A percentile compares a stretch with the other conserved stretches of the same genome.
These are phyloP conservation scores for Cyanoderma ruficeps DNA, from an alignment of 2,113 vertebrate species.

Conservation along the genomic window DNA sequence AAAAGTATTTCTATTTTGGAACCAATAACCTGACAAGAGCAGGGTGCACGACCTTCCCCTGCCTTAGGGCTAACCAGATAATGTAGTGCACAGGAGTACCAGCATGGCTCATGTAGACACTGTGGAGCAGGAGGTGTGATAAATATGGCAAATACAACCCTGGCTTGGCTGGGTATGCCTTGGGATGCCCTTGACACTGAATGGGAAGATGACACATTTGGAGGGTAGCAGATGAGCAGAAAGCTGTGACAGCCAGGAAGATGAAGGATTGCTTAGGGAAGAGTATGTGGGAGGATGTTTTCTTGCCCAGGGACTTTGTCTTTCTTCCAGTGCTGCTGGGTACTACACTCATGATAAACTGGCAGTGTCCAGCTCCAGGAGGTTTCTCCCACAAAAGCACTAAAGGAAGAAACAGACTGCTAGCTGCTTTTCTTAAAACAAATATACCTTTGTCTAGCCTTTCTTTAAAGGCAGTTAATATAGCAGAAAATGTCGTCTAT, in stretches of 20 bases:
- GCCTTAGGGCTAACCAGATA: neutral
- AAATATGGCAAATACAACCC: neutral
- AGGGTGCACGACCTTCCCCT: neutral
- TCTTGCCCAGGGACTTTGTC: neutral
- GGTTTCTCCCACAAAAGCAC: neutral
- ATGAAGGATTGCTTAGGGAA: neutral
- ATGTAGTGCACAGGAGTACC: neutral
- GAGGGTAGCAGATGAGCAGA: neutral
- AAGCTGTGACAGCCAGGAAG: neutral
- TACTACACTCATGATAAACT: neutral
- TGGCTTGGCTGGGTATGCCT: neutral
- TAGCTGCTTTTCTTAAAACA: neutral
- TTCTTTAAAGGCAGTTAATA: neutral
- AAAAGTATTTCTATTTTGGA: neutral
- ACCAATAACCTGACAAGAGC: neutral
- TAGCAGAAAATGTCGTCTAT: neutral
- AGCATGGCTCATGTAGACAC: neutral
- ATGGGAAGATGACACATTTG: fast-evolving
- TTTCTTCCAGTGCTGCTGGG: neutral
- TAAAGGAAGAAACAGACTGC: neutral
- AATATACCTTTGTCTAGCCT: neutral
- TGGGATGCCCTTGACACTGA: fast-evolving
- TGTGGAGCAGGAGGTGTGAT: neutral
- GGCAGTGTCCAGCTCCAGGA: neutral
- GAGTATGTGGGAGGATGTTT: neutral